Conservation (phyloP, 2,113 vertebrate genomes). For the Grammomys dolichurus region DNA sequence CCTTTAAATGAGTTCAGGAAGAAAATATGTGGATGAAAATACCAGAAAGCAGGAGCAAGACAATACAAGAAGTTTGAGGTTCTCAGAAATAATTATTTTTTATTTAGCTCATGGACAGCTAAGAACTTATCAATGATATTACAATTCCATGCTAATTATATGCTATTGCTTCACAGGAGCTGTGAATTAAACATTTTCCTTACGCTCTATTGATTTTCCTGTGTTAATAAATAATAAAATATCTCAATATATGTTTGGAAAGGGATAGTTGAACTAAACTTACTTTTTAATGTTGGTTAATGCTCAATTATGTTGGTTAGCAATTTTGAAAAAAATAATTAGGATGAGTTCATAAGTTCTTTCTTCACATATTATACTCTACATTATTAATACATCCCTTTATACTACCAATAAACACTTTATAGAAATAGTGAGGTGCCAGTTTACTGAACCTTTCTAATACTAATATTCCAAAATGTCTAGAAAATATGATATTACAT, state of each 20-base stretch:
- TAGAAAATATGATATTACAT: neutral
- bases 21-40: neutral
- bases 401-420: neutral
- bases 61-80: neutral
- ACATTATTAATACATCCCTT: neutral
- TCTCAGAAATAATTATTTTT: too few relatives aligned
- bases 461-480: neutral
- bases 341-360: neutral
- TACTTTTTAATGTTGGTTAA: neutral
- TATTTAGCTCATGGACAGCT: neutral
- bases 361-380: neutral
- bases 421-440: neutral
- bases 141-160: neutral
- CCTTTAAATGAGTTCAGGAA: neutral
- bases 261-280: neutral
- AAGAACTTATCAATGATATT: neutral
- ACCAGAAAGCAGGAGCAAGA: accelerated
- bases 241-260: neutral
- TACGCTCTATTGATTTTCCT: neutral
- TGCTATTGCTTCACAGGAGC: neutral
- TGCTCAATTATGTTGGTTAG: neutral
- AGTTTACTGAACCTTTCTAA: neutral
- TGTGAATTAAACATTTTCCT: neutral
- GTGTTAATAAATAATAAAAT: neutral
- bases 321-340: neutral